Conservation (phyloP, 2,888 invertebrate genomes). For the Erynnis tages region DNA sequence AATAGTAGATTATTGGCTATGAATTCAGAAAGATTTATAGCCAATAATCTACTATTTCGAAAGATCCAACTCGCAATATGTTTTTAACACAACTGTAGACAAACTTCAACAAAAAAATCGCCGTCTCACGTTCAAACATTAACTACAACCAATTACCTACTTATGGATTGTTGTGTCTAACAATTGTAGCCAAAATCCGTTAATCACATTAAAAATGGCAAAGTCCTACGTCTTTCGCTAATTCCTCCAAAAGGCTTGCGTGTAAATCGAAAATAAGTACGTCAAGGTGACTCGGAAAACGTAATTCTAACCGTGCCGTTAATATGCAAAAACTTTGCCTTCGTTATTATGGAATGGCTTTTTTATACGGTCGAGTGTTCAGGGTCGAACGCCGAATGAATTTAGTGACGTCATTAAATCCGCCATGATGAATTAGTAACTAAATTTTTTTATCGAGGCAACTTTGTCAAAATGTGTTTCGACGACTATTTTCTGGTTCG, state of each 20-base stretch:
- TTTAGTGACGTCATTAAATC: constrained; percentile 7
- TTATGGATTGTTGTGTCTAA: neutral
- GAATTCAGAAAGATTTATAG: no score
- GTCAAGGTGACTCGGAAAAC: constrained; percentile 29
- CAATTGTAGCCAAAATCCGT: neutral
- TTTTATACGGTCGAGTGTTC: constrained; percentile 17
- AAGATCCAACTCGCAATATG: no score
- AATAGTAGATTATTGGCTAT: no score
- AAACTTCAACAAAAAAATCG: no score
- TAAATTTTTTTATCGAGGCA: no score
- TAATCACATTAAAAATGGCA: constrained; percentile 8
- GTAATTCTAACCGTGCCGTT: constrained; percentile 19
- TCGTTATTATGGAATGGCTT: constrained; percentile 15
- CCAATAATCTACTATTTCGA: no score
- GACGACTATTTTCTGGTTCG: no score
- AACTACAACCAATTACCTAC: neutral
- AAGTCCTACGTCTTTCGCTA: constrained; percentile 3
- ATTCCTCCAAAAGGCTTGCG: constrained; percentile 25
- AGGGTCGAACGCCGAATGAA: constrained; percentile 17
- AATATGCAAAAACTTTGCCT: constrained; percentile 25
- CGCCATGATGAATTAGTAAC: neutral
- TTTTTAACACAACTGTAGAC: no score
- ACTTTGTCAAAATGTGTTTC: no score
- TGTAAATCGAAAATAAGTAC: constrained; percentile 30
- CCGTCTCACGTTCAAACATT: no score